Evolutionary conservation across 2,888 invertebrate species (phyloP).

Genomic region (Leucophenga montana): DNA sequence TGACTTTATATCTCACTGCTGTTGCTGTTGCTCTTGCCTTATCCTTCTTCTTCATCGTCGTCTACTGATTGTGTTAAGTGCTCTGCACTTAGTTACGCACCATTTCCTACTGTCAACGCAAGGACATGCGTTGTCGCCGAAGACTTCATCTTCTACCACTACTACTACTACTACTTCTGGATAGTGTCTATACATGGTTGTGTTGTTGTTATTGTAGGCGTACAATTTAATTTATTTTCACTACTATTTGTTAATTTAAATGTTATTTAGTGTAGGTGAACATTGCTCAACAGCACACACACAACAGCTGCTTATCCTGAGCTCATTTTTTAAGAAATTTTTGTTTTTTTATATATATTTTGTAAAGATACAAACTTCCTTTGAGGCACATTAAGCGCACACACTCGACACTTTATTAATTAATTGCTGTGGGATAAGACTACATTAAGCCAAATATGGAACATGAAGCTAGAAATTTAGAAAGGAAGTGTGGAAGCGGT

Average conservation of each 20-base stretch:
- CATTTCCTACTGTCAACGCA: conserved; percentile 47
- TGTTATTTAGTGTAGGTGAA: not conserved
- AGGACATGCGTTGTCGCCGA: not conserved
- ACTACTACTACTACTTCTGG: not conserved
- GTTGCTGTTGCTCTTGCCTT: not conserved
- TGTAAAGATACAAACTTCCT: not conserved
- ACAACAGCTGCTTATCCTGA: conserved; percentile 11
- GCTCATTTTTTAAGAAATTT: not conserved
- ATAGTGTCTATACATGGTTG: conserved; percentile 32
- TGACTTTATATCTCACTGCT: not conserved
- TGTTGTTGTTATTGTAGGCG: conserved; percentile 30
- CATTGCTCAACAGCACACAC: no score
- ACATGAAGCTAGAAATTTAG: not conserved
- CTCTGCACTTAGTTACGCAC: conserved; percentile 62
- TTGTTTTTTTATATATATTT: not conserved
- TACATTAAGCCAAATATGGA: not conserved
- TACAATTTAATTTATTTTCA: conserved; percentile 15
- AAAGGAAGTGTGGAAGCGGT: not conserved
- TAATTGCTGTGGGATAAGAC: conserved; percentile 36
- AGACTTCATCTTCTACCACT: not conserved
- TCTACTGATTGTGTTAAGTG: conserved; percentile 15
- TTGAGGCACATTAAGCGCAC: conserved; percentile 19
- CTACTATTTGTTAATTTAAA: conserved; percentile 41
- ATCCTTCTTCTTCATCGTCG: not conserved
- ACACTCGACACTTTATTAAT: conserved; percentile 58